Percentiles rank a stretch among this genome's conserved stretches.
Conservation (phyloP, 1,140 invertebrate genomes). For the Hycleus cichorii region DNA sequence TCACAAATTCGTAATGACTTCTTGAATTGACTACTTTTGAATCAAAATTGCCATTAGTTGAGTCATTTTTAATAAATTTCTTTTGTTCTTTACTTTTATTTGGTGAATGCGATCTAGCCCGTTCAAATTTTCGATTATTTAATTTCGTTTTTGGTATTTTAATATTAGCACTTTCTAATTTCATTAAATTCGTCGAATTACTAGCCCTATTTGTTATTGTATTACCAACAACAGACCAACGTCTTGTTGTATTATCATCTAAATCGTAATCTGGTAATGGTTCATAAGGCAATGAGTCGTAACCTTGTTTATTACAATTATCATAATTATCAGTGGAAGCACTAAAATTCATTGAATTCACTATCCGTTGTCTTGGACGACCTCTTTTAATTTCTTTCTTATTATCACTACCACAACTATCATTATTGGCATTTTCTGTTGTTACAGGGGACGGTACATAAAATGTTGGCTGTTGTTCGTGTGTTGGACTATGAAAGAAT, state of each 20-base stretch:
- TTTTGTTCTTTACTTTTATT: conserved; percentile 31
- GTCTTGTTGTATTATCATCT: conserved; percentile 19
- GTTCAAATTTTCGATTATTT: conserved; percentile 26
- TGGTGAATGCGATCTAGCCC: conserved; percentile 37
- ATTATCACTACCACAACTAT: not conserved
- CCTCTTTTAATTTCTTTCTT: conserved; percentile 13
- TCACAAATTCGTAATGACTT: conserved; percentile 35
- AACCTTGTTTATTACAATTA: conserved; percentile 28
- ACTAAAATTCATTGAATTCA: conserved; percentile 21
- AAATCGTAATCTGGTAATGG: conserved; percentile 39
- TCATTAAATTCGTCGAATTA: conserved; percentile 19
- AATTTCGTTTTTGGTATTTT: conserved; percentile 39
- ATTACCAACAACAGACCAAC: conserved; percentile 37
- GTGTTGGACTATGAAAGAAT: conserved; percentile 47
- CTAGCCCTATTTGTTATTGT: conserved; percentile 17
- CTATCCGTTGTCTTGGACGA: conserved; percentile 25
- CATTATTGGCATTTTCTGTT: conserved; percentile 19
- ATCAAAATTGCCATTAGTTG: conserved; percentile 20
- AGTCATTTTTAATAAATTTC: conserved; percentile 22
- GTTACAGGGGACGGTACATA: conserved; percentile 53
- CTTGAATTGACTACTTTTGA: conserved; percentile 31
- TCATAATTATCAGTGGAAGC: conserved; percentile 28
- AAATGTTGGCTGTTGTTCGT: conserved; percentile 47
- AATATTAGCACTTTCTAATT: conserved; percentile 28
- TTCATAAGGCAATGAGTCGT: conserved; percentile 35